Evolutionary conservation across 2,113 vertebrate genomes (phyloP).

Genomic region (Pygoscelis antarcticus): DNA sequence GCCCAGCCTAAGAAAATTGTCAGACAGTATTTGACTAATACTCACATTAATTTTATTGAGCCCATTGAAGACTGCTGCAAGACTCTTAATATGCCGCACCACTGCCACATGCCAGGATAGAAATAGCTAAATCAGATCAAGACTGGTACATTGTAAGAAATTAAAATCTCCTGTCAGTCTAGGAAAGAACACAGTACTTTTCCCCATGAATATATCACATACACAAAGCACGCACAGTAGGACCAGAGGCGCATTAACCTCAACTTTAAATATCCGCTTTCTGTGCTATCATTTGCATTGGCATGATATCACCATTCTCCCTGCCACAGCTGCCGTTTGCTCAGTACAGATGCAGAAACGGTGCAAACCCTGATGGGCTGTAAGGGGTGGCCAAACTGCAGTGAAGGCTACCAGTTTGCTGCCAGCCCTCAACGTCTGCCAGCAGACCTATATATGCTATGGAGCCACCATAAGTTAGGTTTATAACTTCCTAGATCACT

Average conservation of each 20-base stretch:
- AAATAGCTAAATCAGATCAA: constrained; percentile 2
- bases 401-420: not conserved
- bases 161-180: not conserved
- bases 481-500: accelerated
- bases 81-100: not conserved
- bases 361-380: not conserved
- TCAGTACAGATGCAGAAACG: not conserved
- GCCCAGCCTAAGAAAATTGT: not conserved
- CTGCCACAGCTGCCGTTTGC: accelerated
- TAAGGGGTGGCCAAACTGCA: not conserved
- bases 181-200: not conserved
- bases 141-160: not conserved
- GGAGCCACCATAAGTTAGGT: not conserved
- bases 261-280: not conserved
- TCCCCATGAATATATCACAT: not conserved
- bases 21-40: not conserved
- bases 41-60: not conserved
- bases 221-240: not conserved
- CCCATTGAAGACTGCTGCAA: not conserved
- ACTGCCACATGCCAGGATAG: not conserved
- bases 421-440: not conserved
- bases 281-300: not conserved
- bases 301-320: accelerated
- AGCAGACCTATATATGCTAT: not conserved
- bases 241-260: not conserved